A percentile compares a stretch with the other conserved stretches of the same genome.
These are phyloP conservation scores for Euwallacea similis DNA, from an alignment of 1,140 invertebrate species.

Conservation along the genomic window DNA sequence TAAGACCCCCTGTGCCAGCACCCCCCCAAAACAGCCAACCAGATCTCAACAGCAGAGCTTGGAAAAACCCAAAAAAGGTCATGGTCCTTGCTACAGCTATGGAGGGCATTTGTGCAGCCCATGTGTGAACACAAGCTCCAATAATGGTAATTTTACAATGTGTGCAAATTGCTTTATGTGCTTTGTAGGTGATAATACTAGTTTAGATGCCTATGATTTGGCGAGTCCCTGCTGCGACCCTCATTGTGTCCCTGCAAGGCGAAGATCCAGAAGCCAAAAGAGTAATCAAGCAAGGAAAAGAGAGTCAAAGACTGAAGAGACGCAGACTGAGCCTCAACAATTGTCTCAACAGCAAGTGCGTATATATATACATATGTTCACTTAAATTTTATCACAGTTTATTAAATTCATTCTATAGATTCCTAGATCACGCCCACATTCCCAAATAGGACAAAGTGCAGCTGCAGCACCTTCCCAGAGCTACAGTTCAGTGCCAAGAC, in stretches of 20 bases:
- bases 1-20: slow-evolving; percentile 61
- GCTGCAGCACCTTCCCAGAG: slow-evolving; percentile 11
- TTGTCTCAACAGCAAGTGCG: neutral
- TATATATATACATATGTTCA: neutral
- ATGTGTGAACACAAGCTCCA: slow-evolving; percentile 57
- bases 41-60: slow-evolving; percentile 54
- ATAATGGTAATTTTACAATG: slow-evolving; percentile 29
- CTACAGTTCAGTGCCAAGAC: slow-evolving; percentile 43
- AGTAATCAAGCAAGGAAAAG: slow-evolving; percentile 59
- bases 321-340: slow-evolving; percentile 51
- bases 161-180: neutral
- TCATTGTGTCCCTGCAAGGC: slow-evolving; percentile 74
- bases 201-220: slow-evolving; percentile 78
- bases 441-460: slow-evolving; percentile 51
- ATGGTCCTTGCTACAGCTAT: slow-evolving; percentile 45
- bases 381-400: neutral
- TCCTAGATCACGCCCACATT: slow-evolving; percentile 53
- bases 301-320: slow-evolving; percentile 62
- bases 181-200: slow-evolving; percentile 63
- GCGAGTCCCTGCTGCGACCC: slow-evolving; percentile 83
- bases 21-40: slow-evolving; percentile 44
- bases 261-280: slow-evolving; percentile 65
- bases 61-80: slow-evolving; percentile 48
- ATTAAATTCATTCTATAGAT: slow-evolving; percentile 11
- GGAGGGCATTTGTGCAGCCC: slow-evolving; percentile 71